Conservation (phyloP, 2,888 invertebrate genomes). For the Lacanobia oleracea region DNA sequence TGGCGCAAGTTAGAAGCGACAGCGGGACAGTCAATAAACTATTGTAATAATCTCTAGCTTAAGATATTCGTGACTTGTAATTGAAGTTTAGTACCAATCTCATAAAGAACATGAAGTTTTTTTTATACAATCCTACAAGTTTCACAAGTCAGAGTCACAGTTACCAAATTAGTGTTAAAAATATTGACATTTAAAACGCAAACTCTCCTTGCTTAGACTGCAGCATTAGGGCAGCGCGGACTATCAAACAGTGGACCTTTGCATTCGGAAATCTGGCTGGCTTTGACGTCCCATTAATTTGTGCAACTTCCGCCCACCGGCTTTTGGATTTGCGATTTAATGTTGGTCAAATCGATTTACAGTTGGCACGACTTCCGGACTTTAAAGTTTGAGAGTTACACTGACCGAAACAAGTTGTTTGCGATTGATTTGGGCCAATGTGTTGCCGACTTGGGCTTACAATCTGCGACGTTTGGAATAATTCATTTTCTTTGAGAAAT, state of each 20-base stretch:
- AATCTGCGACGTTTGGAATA: background rate
- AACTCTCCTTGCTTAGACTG: conserved; percentile 38
- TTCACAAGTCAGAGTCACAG: background rate
- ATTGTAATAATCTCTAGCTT: background rate
- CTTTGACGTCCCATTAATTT: conserved; percentile 83
- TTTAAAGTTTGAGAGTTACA: conserved; percentile 36
- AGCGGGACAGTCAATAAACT: background rate
- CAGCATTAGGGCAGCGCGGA: conserved; percentile 54
- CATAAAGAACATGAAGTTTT: background rate
- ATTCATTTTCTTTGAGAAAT: background rate
- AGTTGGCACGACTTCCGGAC: conserved; percentile 39
- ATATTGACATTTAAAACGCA: conserved; percentile 17
- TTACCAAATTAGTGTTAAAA: background rate
- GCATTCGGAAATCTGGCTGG: conserved; percentile 77
- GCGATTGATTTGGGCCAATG: conserved; percentile 5
- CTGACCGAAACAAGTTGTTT: conserved; percentile 43
- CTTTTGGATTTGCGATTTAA: conserved; percentile 59
- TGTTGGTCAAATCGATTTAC: conserved; percentile 53
- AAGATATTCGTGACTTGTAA: background rate
- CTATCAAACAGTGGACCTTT: conserved; percentile 72
- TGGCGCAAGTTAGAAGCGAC: conserved; percentile 58
- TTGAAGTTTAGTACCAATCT: too few relatives aligned
- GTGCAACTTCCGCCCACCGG: conserved; percentile 75
- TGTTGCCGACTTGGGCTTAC: background rate
- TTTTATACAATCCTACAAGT: background rate